Base-by-base conservation (phyloP, 2,113 vertebrate genomes). In the Vimba vimba region DNA sequence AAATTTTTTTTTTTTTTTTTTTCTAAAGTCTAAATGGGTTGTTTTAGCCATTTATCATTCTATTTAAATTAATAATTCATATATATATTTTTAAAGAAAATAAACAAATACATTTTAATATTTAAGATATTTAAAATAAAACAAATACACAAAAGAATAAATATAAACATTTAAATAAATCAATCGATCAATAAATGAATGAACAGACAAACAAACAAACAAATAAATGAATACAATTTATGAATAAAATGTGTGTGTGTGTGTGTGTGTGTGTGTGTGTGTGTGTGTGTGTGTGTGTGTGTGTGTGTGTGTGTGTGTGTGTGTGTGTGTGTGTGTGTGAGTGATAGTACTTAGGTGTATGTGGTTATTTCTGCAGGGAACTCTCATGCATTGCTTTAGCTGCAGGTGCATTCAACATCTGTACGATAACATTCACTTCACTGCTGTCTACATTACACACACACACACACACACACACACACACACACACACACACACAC, bases 381-480 rank as follows among this genome's bases (percentile, higher is more conserved):
- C 33, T 73, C 52, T 85, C 85, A 86, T 79, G 89, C 85, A 84
- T 86, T 78, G 25, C 45, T 33, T 64, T 62, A 62, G 81, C 55
- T 68, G 68, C 80, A 83, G 84, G 85, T 88, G 84, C 80, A 82
- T 75, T 85, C 64, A 45, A 7, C 39, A 45, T 52, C 85, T 88
- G 76, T 76, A 84, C 75, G 84, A 88, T 86, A 79, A 74, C 80
- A 66, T 83, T 86, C 21, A 78, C 59, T 86, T 59, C 60, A 47
- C 78, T 80, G 36, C 17, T 80, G 78, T 80, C 62, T 69, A 30
- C 66, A 59, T 27, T 3, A 66, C 83, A 74, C 86, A 81, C 45
- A 84, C 27, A 74, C 86, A 76, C 45, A 84, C 30, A 57, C 43
- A 74, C 86, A 76, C 45, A 84, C 30, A 57, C 43, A 74, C 86